These are phyloP conservation scores for Bothrops jararaca DNA, from an alignment of 2,113 vertebrate genomes.

Conservation along the genomic window DNA sequence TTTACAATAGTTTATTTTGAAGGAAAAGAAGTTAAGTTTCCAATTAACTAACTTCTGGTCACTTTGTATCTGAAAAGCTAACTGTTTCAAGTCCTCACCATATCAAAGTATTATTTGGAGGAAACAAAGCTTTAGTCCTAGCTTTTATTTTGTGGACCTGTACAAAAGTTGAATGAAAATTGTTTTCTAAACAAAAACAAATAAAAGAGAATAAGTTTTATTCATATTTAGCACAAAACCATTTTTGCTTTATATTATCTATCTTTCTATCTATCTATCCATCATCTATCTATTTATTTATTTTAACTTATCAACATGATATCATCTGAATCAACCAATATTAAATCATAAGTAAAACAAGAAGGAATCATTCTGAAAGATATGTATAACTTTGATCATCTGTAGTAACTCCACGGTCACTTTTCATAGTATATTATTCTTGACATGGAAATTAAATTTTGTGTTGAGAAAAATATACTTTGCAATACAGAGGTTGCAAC, in stretches of 20 bases:
- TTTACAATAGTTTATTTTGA: background rate
- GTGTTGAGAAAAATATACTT: background rate
- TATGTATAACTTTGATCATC: background rate
- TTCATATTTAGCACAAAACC: background rate
- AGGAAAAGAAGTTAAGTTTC: background rate
- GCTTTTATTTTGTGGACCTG: background rate
- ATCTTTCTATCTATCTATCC: no score
- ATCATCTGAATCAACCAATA: background rate
- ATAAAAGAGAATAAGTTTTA: background rate
- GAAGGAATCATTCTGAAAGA: background rate
- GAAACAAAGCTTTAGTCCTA: background rate
- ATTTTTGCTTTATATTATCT: background rate
- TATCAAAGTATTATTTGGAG: background rate
- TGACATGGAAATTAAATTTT: background rate
- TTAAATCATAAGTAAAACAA: background rate
- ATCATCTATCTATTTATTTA: background rate
- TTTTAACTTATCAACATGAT: background rate
- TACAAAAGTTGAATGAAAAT: background rate
- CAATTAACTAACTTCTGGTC: background rate
- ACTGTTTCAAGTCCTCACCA: background rate
- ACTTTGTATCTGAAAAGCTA: background rate
- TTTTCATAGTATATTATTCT: background rate
- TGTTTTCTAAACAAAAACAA: background rate
- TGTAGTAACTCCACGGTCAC: background rate
- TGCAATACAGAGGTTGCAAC: background rate